Evolutionary conservation across 2,888 invertebrate species (phyloP).

Genomic region (Acrobeloides nanus): DNA sequence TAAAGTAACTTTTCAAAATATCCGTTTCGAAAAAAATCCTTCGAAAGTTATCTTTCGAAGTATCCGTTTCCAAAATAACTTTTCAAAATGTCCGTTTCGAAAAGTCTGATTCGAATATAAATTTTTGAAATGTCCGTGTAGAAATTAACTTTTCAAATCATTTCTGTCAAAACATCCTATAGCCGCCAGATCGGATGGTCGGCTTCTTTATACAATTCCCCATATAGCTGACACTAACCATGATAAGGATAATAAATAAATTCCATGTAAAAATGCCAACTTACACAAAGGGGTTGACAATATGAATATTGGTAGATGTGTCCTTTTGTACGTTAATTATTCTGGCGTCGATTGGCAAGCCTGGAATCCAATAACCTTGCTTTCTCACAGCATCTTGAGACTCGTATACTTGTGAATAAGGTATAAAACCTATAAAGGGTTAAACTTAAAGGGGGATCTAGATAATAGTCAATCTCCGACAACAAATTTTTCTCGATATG

Average conservation of each 20-base stretch:
- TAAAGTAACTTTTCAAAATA: too few species aligned
- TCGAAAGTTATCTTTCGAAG: too few species aligned
- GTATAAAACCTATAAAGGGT: slow-evolving; percentile 39
- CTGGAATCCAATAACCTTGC: slow-evolving; percentile 51
- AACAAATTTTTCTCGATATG: too few species aligned
- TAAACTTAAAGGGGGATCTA: neutral
- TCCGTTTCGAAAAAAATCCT: too few species aligned
- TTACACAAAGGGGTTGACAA: slow-evolving; percentile 46
- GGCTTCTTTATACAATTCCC: too few species aligned
- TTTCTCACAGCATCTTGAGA: slow-evolving; percentile 30
- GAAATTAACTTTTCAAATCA: neutral
- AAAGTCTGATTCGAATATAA: too few species aligned
- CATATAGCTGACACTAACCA: neutral
- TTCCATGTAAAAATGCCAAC: neutral
- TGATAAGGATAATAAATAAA: neutral
- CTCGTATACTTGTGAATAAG: slow-evolving; percentile 49
- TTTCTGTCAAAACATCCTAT: too few species aligned
- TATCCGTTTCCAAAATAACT: too few species aligned
- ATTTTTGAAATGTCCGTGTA: too few species aligned
- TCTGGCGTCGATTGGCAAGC: slow-evolving; percentile 42
- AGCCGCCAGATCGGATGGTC: too few species aligned
- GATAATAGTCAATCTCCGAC: neutral
- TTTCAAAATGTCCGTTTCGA: too few species aligned
- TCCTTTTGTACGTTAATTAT: slow-evolving; percentile 37
- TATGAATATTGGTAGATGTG: slow-evolving; percentile 37